Conservation (phyloP, 2,888 invertebrate genomes). For the Noctua fimbriata region DNA sequence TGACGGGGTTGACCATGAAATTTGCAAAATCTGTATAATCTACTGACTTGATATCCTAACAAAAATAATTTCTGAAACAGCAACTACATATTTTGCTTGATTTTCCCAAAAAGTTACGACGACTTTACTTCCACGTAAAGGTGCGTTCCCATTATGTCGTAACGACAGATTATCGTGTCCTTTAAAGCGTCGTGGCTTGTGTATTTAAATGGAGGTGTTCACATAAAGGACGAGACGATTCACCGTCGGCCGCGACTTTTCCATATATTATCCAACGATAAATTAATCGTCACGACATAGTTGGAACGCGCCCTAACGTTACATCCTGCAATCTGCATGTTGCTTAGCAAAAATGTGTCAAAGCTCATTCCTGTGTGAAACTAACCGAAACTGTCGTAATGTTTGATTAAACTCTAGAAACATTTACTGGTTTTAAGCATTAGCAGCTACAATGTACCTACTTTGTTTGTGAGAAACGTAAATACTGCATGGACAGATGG, state of each 20-base stretch:
- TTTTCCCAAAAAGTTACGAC: not conserved
- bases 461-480: constrained; percentile 76
- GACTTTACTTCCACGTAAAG: not conserved
- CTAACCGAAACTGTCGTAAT: constrained; percentile 39
- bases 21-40: not conserved
- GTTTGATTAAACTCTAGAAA: constrained; percentile 59
- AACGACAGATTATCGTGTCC: too few species aligned
- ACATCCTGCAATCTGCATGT: not conserved
- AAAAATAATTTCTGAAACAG: not conserved
- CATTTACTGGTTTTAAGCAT: constrained; percentile 72
- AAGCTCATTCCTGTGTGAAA: constrained; percentile 43
- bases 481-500: constrained; percentile 76
- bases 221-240: too few species aligned
- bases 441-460: constrained; percentile 73
- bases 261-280: too few species aligned
- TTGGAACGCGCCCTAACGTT: too few species aligned
- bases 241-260: too few species aligned
- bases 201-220: too few species aligned
- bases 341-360: constrained; percentile 24
- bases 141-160: too few species aligned
- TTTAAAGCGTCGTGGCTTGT: too few species aligned
- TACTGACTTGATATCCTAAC: not conserved
- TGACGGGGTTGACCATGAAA: not conserved
- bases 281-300: too few species aligned
- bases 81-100: not conserved